Evolutionary conservation across 2,797 vertebrate genomes (phyloP).

Genomic region (Steatocranus sp.): DNA sequence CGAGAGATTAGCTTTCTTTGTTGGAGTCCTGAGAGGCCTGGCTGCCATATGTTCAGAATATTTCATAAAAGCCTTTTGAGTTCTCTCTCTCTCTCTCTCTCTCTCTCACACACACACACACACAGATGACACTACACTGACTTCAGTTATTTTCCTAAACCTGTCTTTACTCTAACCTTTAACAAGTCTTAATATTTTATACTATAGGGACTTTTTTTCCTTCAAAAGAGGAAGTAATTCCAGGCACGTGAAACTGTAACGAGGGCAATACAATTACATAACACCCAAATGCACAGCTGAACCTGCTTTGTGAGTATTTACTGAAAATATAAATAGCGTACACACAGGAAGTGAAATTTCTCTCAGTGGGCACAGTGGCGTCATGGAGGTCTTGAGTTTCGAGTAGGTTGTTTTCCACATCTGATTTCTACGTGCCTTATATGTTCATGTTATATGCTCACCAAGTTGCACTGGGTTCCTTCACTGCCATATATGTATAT

Average conservation of each 20-base stretch:
- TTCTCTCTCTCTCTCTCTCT: not conserved
- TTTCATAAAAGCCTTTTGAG: constrained; percentile 3
- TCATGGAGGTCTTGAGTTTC: not conserved
- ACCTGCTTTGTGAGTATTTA: not conserved
- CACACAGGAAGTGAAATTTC: not conserved
- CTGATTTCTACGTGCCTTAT: not conserved
- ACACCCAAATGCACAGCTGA: not conserved
- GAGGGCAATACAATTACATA: not conserved
- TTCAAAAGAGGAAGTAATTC: not conserved
- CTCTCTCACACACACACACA: not conserved
- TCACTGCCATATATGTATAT: not conserved
- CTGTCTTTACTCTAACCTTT: not conserved
- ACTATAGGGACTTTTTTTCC: not conserved
- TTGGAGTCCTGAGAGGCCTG: constrained; percentile 30
- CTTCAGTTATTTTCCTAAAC: not conserved
- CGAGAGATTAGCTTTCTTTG: constrained; percentile 42
- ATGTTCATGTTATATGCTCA: not conserved
- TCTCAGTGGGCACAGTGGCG: not conserved
- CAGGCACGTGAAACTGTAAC: not conserved
- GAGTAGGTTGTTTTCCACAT: not conserved
- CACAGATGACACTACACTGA: not conserved
- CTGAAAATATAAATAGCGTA: not conserved
- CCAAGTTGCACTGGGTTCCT: not conserved
- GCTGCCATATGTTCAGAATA: constrained; percentile 36
- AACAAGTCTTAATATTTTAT: not conserved